These are phyloP conservation scores for Cardiocondyla obscurior DNA, from an alignment of 1,140 invertebrate genomes.

Conservation along the genomic window DNA sequence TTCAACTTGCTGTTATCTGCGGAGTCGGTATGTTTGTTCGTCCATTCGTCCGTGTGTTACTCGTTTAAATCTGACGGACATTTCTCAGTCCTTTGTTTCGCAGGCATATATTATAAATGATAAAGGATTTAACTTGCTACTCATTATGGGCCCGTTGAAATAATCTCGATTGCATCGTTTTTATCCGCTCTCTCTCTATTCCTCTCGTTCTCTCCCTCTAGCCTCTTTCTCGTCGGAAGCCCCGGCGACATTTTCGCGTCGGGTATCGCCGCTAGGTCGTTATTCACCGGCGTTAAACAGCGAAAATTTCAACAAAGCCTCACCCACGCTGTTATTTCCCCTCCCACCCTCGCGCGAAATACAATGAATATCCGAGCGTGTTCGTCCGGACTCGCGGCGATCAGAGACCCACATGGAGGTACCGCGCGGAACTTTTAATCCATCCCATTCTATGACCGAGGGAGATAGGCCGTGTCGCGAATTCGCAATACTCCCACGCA, in stretches of 20 bases:
- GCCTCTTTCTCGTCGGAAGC: not conserved
- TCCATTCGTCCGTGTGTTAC: not conserved
- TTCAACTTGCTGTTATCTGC: slow-evolving; percentile 3
- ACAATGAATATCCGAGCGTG: slow-evolving; percentile 48
- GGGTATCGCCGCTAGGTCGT: slow-evolving; percentile 41
- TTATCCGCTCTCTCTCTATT: slow-evolving; percentile 15
- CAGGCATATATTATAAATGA: slow-evolving; percentile 45
- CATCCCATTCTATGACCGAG: slow-evolving; percentile 10
- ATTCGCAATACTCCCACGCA: slow-evolving; percentile 2
- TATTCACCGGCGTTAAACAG: slow-evolving; percentile 56
- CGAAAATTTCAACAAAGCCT: slow-evolving; percentile 47
- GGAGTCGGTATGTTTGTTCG: not conserved
- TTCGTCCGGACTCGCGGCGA: slow-evolving; percentile 31
- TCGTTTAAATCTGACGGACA: not conserved
- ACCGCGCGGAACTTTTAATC: slow-evolving; percentile 47
- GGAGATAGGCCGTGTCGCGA: slow-evolving; percentile 9
- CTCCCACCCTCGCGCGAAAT: not conserved
- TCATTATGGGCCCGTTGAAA: slow-evolving; percentile 41
- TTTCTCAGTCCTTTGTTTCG: slow-evolving; percentile 27
- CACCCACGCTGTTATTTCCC: not conserved
- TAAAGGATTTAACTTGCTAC: slow-evolving; percentile 46
- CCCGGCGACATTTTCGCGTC: slow-evolving; percentile 41
- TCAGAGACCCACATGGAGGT: slow-evolving; percentile 21
- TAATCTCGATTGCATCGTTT: slow-evolving; percentile 41
- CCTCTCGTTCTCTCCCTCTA: not conserved